phyloP scores from a whole-genome alignment of 2,113 vertebrate species.

The Acrocephalus kingi region DNA sequence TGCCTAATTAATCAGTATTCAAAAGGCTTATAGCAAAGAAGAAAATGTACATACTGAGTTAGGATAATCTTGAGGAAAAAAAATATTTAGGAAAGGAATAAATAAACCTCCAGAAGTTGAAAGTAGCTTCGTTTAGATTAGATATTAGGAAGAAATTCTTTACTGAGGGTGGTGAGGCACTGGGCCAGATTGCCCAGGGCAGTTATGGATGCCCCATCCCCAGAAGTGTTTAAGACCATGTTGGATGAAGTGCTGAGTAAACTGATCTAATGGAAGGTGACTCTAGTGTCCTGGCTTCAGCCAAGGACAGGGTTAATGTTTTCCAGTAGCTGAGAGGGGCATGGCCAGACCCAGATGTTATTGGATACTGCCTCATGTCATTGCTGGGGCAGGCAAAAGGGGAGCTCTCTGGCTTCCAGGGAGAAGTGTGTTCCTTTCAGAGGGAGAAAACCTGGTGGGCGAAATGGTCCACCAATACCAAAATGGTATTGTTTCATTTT shows the following conservation, averaged over 20 bases:
- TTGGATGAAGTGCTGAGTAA: not conserved
- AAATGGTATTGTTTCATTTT: not conserved
- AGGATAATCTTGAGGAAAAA: not conserved
- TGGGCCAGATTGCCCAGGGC: not conserved
- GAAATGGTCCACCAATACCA: too few relatives aligned
- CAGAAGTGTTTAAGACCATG: not conserved
- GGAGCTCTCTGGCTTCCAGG: not conserved
- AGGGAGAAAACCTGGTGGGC: not conserved
- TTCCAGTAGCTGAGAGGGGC: not conserved
- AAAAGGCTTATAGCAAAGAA: not conserved
- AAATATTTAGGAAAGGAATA: not conserved
- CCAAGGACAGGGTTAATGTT: not conserved
- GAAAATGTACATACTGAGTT: not conserved
- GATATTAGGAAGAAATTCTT: not conserved
- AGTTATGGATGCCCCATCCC: not conserved
- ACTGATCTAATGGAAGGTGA: not conserved
- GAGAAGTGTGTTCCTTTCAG: not conserved
- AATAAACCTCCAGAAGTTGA: not conserved
- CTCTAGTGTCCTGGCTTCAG: not conserved
- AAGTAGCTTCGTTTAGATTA: not conserved
- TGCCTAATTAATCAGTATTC: not conserved
- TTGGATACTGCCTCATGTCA: not conserved
- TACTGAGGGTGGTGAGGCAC: not conserved
- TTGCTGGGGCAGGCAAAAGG: fast-evolving
- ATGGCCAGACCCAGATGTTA: not conserved